phyloP scores from a whole-genome alignment of 2,113 vertebrate species.

The Odobenus rosmarus region DNA sequence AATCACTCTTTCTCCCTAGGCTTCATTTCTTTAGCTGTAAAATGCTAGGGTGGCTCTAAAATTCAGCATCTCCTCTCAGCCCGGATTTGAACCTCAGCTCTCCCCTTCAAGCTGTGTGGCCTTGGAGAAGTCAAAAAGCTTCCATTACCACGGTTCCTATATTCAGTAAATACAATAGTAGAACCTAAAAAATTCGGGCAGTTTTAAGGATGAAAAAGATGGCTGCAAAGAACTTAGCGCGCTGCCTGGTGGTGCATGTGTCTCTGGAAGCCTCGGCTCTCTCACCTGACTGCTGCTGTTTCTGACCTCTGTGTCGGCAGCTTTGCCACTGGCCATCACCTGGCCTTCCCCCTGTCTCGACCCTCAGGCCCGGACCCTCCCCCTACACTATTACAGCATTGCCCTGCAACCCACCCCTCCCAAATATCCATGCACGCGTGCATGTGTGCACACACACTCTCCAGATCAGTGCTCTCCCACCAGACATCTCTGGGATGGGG shows the following conservation, averaged over 20 bases:
- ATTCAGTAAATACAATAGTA: neutral
- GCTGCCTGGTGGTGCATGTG: neutral
- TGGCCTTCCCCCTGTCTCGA: neutral
- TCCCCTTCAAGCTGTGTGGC: neutral
- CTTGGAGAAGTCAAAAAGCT: neutral
- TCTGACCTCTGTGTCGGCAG: neutral
- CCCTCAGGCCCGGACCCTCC: neutral
- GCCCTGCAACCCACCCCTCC: neutral
- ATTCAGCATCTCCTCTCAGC: neutral
- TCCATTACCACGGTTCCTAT: neutral
- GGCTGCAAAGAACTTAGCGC: neutral
- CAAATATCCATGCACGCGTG: rapidly evolving
- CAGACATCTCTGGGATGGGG: neutral
- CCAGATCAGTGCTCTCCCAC: neutral
- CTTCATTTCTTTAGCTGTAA: conserved; percentile 1
- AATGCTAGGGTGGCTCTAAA: neutral
- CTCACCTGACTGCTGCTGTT: neutral
- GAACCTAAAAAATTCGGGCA: neutral
- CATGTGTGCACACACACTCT: neutral
- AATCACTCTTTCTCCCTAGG: conserved; percentile 6
- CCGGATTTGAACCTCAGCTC: neutral
- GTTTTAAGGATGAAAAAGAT: neutral
- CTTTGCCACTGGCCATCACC: neutral
- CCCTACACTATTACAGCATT: neutral
- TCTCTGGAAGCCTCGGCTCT: neutral